These are phyloP conservation scores for Psilanteris sp. DNA, from an alignment of 1,140 invertebrate species.

Conservation along the genomic window DNA sequence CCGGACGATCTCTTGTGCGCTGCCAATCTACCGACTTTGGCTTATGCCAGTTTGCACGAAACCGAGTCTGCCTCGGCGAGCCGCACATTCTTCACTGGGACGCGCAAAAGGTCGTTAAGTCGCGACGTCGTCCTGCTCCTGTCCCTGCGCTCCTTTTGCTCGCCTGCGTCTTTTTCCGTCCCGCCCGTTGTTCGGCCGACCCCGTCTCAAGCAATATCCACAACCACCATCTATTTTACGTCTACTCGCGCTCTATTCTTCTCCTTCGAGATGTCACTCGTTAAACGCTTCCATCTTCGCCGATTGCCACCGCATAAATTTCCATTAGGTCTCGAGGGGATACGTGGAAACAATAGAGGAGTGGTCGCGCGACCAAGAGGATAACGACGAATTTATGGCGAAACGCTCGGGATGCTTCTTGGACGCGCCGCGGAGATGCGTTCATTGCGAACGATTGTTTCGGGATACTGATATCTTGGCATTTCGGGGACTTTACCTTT, in stretches of 20 bases:
- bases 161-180: too few relatives aligned
- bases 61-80: conserved; percentile 33
- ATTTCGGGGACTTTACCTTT: conserved; percentile 5
- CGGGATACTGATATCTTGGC: conserved; percentile 45
- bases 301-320: conserved; percentile 66
- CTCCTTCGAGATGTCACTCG: conserved; percentile 55
- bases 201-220: conserved; percentile 10
- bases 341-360: conserved; percentile 63
- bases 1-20: conserved; percentile 56
- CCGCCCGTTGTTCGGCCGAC: not conserved
- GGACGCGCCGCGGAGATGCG: conserved; percentile 19
- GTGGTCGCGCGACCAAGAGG: conserved; percentile 62
- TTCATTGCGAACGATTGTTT: conserved; percentile 47
- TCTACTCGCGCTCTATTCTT: conserved; percentile 56
- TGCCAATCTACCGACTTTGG: conserved; percentile 48
- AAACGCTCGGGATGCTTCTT: conserved; percentile 29
- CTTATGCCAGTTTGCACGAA: conserved; percentile 59
- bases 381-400: conserved; percentile 63
- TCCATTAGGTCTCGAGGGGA: conserved; percentile 58
- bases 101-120: conserved; percentile 63
- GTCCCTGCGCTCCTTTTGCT: too few relatives aligned
- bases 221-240: conserved; percentile 48
- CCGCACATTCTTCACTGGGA: conserved; percentile 61
- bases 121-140: conserved; percentile 31
- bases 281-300: conserved; percentile 64